A percentile compares a stretch with the other conserved stretches of the same genome.
phyloP scores from a whole-genome alignment of 2,113 vertebrate species.

The Conger conger region DNA sequence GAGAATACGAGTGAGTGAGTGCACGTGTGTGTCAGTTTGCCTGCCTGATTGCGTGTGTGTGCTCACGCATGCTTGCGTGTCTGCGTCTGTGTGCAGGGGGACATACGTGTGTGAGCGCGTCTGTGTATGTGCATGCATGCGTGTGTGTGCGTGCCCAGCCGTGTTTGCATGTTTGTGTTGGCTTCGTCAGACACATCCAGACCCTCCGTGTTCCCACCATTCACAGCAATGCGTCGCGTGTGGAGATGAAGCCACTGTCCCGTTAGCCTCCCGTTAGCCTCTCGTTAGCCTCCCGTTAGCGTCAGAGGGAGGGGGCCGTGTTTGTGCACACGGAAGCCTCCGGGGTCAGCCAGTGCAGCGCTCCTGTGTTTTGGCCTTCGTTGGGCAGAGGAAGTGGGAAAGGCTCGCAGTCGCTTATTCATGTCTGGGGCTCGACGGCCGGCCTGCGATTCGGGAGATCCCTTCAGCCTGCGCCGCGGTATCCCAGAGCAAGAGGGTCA shows the following conservation, averaged over 20 bases:
- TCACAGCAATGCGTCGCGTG: neutral
- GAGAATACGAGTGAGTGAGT: too few relatives aligned
- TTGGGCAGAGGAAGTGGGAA: neutral
- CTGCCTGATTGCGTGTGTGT: too few relatives aligned
- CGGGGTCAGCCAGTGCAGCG: neutral
- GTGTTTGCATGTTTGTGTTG: neutral
- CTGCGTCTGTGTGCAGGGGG: neutral
- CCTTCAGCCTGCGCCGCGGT: too few relatives aligned
- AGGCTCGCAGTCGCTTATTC: constrained; percentile 39
- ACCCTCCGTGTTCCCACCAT: neutral
- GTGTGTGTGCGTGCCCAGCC: too few relatives aligned
- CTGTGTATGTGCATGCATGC: neutral
- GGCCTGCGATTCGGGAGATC: neutral
- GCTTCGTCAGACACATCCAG: neutral
- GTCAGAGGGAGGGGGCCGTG: neutral
- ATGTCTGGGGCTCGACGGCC: constrained; percentile 24
- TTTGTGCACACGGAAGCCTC: neutral
- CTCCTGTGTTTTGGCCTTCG: constrained; percentile 8
- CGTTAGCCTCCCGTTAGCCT: neutral
- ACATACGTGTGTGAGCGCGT: neutral
- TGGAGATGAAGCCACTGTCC: neutral
- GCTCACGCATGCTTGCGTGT: too few relatives aligned
- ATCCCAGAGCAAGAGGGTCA: neutral
- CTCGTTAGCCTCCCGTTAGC: neutral
- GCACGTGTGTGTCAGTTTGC: too few relatives aligned